These are phyloP conservation scores for Mus pahari DNA, from an alignment of 2,113 vertebrate genomes.

Conservation along the genomic window DNA sequence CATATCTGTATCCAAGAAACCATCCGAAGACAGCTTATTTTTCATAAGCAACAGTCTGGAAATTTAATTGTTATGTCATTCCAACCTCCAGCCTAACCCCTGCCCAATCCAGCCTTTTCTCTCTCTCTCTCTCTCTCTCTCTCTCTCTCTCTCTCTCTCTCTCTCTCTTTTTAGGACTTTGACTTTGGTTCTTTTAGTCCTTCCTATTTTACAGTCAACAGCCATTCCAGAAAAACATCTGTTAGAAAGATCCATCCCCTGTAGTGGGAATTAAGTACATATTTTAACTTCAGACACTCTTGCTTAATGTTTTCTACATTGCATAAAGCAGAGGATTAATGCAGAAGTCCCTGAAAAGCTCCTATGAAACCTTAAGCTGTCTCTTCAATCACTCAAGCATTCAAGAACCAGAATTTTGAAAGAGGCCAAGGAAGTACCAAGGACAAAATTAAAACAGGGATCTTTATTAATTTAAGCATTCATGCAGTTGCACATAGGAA, in stretches of 20 bases:
- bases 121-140: too few relatives aligned
- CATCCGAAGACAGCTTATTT: not conserved
- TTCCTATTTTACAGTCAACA: slow-evolving; percentile 70
- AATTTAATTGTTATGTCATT: slow-evolving; percentile 57
- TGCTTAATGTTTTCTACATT: slow-evolving; percentile 73
- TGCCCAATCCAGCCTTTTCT: slow-evolving; percentile 35
- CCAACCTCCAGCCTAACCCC: not conserved
- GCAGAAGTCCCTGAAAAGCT: slow-evolving; percentile 79
- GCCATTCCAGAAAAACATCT: slow-evolving; percentile 80
- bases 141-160: too few relatives aligned
- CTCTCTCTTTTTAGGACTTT: slow-evolving; percentile 9
- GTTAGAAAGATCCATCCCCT: slow-evolving; percentile 80
- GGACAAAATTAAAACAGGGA: slow-evolving; percentile 62
- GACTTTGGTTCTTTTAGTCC: slow-evolving; percentile 73
- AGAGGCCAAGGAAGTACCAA: slow-evolving; percentile 56
- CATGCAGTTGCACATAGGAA: not conserved
- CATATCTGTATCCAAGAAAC: slow-evolving; percentile 61
- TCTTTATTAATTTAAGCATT: slow-evolving; percentile 66
- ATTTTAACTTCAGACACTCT: slow-evolving; percentile 82
- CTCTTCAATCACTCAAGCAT: slow-evolving; percentile 75
- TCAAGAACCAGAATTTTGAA: slow-evolving; percentile 63
- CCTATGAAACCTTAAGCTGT: slow-evolving; percentile 66
- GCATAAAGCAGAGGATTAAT: slow-evolving; percentile 75
- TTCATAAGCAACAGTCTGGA: slow-evolving; percentile 66
- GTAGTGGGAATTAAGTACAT: slow-evolving; percentile 83